These are phyloP conservation scores for Eclectus roratus DNA, from an alignment of 2,113 vertebrate species.

Conservation along the genomic window DNA sequence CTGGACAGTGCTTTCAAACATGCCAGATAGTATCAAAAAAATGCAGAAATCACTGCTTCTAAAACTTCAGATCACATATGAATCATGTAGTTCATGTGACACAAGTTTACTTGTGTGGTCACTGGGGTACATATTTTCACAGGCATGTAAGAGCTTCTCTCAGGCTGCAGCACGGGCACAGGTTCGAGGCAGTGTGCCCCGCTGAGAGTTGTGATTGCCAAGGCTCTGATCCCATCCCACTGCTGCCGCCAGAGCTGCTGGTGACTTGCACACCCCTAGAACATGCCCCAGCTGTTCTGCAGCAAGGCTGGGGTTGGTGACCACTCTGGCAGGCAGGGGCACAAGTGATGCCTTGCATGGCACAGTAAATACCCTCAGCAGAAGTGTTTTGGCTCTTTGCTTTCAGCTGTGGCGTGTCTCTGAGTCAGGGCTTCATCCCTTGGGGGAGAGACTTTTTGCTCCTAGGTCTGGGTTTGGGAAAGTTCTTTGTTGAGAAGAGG, in stretches of 20 bases:
- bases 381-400: background rate
- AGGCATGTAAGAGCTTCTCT: background rate
- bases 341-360: fast-evolving
- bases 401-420: background rate
- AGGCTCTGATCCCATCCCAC: background rate
- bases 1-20: conserved; percentile 4
- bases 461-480: background rate
- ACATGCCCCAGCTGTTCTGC: background rate
- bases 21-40: conserved; percentile 29
- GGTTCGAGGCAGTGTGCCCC: background rate
- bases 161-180: background rate
- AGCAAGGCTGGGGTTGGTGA: background rate
- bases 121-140: conserved; percentile 64
- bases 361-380: background rate
- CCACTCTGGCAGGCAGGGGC: fast-evolving
- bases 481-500: background rate
- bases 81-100: conserved; percentile 52
- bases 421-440: background rate
- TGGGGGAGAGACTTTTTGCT: background rate
- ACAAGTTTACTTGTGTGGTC: conserved; percentile 68
- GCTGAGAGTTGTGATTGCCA: background rate
- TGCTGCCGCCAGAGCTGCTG: background rate
- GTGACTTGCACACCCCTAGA: background rate
- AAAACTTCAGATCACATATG: conserved; percentile 44
- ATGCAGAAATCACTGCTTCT: conserved; percentile 35